Conservation (phyloP, 2,888 invertebrate genomes). For the Laothoe populi region DNA sequence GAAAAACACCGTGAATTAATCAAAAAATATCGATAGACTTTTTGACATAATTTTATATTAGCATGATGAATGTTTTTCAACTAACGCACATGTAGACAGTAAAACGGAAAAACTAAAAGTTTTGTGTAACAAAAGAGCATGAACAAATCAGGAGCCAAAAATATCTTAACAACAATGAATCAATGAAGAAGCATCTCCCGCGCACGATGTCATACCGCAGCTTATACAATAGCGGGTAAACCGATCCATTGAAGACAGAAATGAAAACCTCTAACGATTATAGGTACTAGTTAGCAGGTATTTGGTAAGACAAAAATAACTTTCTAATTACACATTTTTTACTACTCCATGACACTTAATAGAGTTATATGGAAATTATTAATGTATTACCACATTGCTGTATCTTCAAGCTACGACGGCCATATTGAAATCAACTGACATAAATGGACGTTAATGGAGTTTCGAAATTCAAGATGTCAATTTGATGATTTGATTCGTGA, state of each 20-base stretch:
- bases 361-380: too few species aligned
- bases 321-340: too few species aligned
- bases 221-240: neutral
- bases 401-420: too few species aligned
- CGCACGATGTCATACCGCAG: neutral
- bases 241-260: neutral
- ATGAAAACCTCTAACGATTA: too few species aligned
- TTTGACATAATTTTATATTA: constrained; percentile 6
- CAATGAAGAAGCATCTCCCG: constrained; percentile 20
- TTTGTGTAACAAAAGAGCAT: constrained; percentile 14
- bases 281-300: too few species aligned
- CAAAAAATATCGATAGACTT: neutral
- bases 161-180: constrained; percentile 31
- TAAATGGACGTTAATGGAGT: too few species aligned
- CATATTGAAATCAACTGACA: too few species aligned
- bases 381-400: too few species aligned
- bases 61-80: constrained; percentile 3
- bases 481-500: too few species aligned
- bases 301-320: too few species aligned
- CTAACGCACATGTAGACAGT: constrained; percentile 8
- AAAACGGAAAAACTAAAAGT: constrained; percentile 13
- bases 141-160: constrained; percentile 19
- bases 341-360: too few species aligned
- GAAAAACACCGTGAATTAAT: neutral
- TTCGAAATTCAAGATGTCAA: too few species aligned